Percentiles rank a stretch among this genome's conserved stretches.
Evolutionary conservation across 2,888 invertebrate species (phyloP).

Genomic region (Cloeon dipterum): DNA sequence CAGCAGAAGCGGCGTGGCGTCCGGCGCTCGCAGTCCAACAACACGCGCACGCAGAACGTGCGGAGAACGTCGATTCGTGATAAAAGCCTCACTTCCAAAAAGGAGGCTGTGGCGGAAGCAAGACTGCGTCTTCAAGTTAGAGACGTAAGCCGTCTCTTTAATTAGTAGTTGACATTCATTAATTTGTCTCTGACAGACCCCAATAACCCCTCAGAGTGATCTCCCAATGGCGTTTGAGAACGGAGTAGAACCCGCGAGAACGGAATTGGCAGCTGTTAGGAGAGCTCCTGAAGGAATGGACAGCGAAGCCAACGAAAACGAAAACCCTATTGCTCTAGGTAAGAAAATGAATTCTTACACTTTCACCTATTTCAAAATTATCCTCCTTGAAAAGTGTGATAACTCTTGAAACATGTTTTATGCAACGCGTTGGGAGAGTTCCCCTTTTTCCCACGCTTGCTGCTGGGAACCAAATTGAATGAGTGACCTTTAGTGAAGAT

Average conservation of each 20-base stretch:
- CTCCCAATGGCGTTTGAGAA: too few species aligned
- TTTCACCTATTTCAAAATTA: too few species aligned
- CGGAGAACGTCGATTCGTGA: conserved; percentile 81
- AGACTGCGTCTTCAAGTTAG: conserved; percentile 40
- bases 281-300: conserved; percentile 65
- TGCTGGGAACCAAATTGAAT: too few species aligned
- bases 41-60: conserved; percentile 72
- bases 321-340: too few species aligned
- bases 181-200: neutral
- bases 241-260: too few species aligned
- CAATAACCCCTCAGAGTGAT: neutral
- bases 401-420: too few species aligned
- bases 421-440: too few species aligned
- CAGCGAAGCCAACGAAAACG: conserved; percentile 39
- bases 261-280: conserved; percentile 33
- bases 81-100: conserved; percentile 78
- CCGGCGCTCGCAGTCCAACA: conserved; percentile 46
- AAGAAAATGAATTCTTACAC: too few species aligned
- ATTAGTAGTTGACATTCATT: neutral
- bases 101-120: conserved; percentile 87
- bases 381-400: too few species aligned
- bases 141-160: conserved; percentile 25
- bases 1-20: conserved; percentile 31
- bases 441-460: too few species aligned
- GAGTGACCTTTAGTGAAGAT: too few species aligned